phyloP scores from a whole-genome alignment of 64 coral and sea anemone genomes.

The Dendronephthya gigantea region DNA sequence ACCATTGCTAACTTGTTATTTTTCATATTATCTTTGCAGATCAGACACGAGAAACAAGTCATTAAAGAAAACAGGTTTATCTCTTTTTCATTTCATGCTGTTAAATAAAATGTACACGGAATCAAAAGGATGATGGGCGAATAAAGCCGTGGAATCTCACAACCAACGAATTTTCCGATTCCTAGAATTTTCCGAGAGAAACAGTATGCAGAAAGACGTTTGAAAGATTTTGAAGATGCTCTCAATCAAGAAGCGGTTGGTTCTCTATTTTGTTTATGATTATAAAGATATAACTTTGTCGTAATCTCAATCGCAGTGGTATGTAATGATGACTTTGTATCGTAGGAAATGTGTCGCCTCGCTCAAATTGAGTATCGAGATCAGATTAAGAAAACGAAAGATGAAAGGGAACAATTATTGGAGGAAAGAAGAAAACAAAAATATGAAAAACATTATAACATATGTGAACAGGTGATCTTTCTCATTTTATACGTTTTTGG shows the following conservation, averaged over 20 bases:
- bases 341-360: constrained; percentile 86
- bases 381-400: constrained; percentile 63
- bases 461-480: constrained; percentile 48
- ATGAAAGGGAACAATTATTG: constrained; percentile 49
- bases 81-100: background rate
- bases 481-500: background rate
- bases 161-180: too few species aligned
- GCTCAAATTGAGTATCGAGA: constrained; percentile 87
- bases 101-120: too few species aligned
- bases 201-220: constrained; percentile 84
- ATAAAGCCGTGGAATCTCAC: too few species aligned
- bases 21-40: constrained; percentile 21
- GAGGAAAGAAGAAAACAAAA: constrained; percentile 51
- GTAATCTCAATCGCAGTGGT: too few species aligned
- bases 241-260: constrained; percentile 85
- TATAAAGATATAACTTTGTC: background rate
- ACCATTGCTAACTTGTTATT: background rate
- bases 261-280: background rate
- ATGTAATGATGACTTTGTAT: background rate
- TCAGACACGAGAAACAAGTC: constrained; percentile 89
- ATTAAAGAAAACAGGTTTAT: constrained; percentile 85
- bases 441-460: constrained; percentile 82
- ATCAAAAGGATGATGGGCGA: too few species aligned
- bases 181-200: constrained; percentile 88
- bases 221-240: constrained; percentile 97